A percentile compares a stretch with the other conserved stretches of the same genome.
Conservation (phyloP, 2,113 vertebrate genomes). For the Pungitius pungitius region DNA sequence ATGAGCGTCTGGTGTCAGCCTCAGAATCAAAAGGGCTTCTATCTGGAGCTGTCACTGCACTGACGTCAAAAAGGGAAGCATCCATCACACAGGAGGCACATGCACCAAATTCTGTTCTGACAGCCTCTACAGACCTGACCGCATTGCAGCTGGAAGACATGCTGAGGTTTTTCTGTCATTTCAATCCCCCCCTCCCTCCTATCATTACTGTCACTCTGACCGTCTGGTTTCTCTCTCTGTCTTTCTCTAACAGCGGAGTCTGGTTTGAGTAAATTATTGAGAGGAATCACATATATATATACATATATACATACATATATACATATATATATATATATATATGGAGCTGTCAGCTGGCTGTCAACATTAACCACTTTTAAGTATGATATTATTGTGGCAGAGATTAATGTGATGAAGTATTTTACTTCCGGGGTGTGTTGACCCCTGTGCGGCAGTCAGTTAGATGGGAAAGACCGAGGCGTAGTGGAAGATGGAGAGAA, state of each 20-base stretch:
- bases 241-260: neutral
- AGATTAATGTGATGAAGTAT: no score
- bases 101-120: constrained; percentile 59
- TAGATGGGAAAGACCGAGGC: no score
- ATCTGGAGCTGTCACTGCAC: constrained; percentile 39
- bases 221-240: neutral
- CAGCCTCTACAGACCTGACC: constrained; percentile 51
- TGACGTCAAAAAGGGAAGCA: constrained; percentile 44
- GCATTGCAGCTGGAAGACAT: constrained; percentile 34
- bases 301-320: no score
- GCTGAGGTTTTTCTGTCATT: constrained; percentile 3
- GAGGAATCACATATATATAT: no score
- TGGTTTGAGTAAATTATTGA: no score
- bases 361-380: no score
- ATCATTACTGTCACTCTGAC: constrained; percentile 35
- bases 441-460: no score
- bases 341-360: no score
- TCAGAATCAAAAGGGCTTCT: constrained; percentile 35
- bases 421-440: no score
- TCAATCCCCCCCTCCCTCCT: constrained; percentile 7
- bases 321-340: no score
- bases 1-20: constrained; percentile 32
- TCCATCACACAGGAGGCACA: constrained; percentile 55
- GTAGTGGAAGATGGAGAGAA: no score
- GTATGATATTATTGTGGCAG: no score